A percentile compares a stretch with the other conserved stretches of the same genome.
These are phyloP conservation scores for Glaucidium brasilianum DNA, from an alignment of 2,113 vertebrate species.

Conservation along the genomic window DNA sequence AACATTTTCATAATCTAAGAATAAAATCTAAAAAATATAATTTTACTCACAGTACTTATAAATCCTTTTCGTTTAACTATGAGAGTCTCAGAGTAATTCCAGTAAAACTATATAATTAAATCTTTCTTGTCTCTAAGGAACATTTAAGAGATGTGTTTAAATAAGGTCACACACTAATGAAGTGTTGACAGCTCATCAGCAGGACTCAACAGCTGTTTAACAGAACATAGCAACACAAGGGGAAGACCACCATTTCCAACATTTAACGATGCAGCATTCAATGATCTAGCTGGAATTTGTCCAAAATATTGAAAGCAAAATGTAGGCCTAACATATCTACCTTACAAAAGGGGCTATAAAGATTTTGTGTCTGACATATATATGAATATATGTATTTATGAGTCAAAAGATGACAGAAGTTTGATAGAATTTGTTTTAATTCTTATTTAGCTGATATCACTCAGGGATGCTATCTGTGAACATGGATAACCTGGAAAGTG, in stretches of 20 bases:
- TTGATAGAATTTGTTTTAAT: not conserved
- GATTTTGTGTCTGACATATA: not conserved
- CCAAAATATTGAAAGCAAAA: not conserved
- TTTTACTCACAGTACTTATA: not conserved
- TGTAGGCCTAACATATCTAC: not conserved
- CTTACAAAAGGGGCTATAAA: not conserved
- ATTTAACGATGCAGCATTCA: not conserved
- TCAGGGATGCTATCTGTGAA: not conserved
- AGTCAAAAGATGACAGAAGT: not conserved
- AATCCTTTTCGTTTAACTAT: not conserved
- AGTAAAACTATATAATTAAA: not conserved
- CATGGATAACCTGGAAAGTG: not conserved
- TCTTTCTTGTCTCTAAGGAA: not conserved
- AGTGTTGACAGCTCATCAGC: not conserved
- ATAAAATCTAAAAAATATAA: not conserved
- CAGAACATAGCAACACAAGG: accelerated
- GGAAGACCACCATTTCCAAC: not conserved
- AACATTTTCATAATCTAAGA: not conserved
- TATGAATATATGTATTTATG: not conserved
- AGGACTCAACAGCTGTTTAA: not conserved
- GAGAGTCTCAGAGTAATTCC: not conserved
- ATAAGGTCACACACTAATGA: not conserved
- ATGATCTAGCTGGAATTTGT: not conserved
- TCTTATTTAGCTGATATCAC: not conserved
- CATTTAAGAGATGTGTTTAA: not conserved